These are phyloP conservation scores for Morpho deidamia DNA, from an alignment of 2,888 invertebrate species.

Conservation along the genomic window DNA sequence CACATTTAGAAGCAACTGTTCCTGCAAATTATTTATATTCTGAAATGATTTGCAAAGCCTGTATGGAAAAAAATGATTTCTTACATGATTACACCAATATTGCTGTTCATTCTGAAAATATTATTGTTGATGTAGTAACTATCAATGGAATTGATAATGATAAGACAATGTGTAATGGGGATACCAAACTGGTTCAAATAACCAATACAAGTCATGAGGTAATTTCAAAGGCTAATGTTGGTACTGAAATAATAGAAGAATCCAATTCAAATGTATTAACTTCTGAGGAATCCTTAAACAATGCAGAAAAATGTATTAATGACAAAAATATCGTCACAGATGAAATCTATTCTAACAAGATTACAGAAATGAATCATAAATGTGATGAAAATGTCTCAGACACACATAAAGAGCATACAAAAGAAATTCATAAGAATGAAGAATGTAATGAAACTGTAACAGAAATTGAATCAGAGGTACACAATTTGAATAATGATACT, in stretches of 20 bases:
- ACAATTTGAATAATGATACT: too few relatives aligned
- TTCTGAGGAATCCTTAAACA: background rate
- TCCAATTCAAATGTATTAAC: background rate
- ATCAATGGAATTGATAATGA: constrained; percentile 24
- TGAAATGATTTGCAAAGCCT: constrained; percentile 90
- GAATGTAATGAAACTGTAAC: too few relatives aligned
- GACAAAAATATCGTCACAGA: background rate
- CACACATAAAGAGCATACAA: too few relatives aligned
- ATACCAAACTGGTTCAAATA: constrained; percentile 3
- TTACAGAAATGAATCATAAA: background rate
- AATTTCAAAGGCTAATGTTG: constrained; percentile 10
- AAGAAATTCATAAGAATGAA: too few relatives aligned
- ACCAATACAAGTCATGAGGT: constrained; percentile 1
- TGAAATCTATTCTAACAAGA: background rate
- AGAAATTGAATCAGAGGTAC: too few relatives aligned
- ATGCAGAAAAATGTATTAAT: background rate
- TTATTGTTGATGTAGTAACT: constrained; percentile 34
- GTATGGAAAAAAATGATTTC: constrained; percentile 87
- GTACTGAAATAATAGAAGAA: constrained; percentile 12
- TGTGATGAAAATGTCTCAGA: too few relatives aligned
- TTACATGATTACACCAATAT: constrained; percentile 82
- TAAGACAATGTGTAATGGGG: constrained; percentile 13
- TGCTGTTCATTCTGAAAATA: constrained; percentile 47
- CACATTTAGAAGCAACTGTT: constrained; percentile 82
- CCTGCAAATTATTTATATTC: constrained; percentile 80